Evolutionary conservation across 2,113 vertebrate genomes (phyloP).

Genomic region (Columba livia): DNA sequence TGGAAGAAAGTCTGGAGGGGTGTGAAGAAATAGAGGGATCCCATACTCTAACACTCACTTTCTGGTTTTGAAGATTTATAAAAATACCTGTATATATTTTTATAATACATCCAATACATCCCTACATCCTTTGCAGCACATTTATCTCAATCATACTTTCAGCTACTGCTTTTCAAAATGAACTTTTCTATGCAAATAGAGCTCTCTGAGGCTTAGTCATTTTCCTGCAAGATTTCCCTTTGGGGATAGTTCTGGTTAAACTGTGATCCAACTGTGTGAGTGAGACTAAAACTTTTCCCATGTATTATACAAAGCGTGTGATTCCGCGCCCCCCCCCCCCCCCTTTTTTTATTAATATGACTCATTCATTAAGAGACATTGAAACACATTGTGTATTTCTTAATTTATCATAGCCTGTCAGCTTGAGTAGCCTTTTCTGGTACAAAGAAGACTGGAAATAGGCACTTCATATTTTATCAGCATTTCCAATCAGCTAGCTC

Average conservation of each 20-base stretch:
- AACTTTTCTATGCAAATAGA: neutral
- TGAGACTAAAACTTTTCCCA: slow-evolving; percentile 1
- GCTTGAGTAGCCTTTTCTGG: neutral
- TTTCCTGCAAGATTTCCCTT: slow-evolving; percentile 7
- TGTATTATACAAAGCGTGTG: neutral
- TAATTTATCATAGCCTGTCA: slow-evolving; percentile 33
- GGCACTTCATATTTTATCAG: slow-evolving; percentile 36
- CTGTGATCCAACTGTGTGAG: neutral
- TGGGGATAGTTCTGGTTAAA: neutral
- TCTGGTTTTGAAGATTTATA: neutral
- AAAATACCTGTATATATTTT: neutral
- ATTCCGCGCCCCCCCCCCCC: neutral
- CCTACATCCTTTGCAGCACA: neutral
- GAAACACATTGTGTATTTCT: slow-evolving; percentile 7
- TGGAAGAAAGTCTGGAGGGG: neutral
- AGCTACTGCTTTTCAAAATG: neutral
- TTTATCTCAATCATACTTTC: neutral
- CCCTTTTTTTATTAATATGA: slow-evolving; percentile 15
- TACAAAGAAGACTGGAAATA: slow-evolving; percentile 1
- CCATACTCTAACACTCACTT: neutral
- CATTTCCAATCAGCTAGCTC: neutral
- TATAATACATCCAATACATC: neutral
- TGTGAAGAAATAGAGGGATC: neutral
- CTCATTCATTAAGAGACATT: slow-evolving; percentile 50
- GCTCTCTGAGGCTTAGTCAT: neutral